These are phyloP conservation scores for Tautogolabrus adspersus DNA, from an alignment of 2,113 vertebrate genomes.

Conservation along the genomic window DNA sequence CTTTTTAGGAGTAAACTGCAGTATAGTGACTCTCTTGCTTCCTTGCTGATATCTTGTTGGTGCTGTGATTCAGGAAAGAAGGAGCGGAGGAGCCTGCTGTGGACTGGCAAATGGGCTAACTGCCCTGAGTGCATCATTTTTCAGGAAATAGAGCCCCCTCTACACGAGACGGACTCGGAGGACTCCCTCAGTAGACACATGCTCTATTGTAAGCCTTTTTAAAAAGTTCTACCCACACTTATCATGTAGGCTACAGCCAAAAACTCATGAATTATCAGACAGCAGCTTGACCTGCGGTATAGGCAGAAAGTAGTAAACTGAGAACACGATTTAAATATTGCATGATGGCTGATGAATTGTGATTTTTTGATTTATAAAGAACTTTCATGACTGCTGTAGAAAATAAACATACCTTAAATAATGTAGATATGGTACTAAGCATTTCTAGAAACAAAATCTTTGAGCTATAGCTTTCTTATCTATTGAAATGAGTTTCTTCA, in stretches of 20 bases:
- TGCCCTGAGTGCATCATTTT: slow-evolving; percentile 66
- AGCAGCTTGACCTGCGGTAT: not conserved
- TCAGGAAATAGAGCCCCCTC: slow-evolving; percentile 61
- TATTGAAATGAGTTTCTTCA: too few relatives aligned
- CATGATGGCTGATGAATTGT: too few relatives aligned
- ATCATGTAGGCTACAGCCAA: not conserved
- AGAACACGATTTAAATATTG: too few relatives aligned
- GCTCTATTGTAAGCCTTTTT: slow-evolving; percentile 61
- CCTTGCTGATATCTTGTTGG: not conserved
- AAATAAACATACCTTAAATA: not conserved
- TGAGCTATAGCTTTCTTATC: too few relatives aligned
- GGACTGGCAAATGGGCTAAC: slow-evolving; percentile 57
- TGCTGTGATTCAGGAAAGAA: slow-evolving; percentile 39
- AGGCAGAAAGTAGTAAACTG: not conserved
- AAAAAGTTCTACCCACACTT: not conserved
- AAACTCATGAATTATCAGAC: not conserved
- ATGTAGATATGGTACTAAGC: not conserved
- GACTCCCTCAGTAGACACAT: slow-evolving; percentile 62
- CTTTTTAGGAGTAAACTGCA: too few relatives aligned
- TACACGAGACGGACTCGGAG: slow-evolving; percentile 8
- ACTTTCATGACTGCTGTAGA: too few relatives aligned
- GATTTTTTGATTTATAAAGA: too few relatives aligned
- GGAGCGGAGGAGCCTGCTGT: slow-evolving; percentile 43
- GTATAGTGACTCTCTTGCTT: not conserved
- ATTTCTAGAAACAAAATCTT: too few relatives aligned